Evolutionary conservation across 2,113 vertebrate species (phyloP).

Genomic region (Hucho hucho): DNA sequence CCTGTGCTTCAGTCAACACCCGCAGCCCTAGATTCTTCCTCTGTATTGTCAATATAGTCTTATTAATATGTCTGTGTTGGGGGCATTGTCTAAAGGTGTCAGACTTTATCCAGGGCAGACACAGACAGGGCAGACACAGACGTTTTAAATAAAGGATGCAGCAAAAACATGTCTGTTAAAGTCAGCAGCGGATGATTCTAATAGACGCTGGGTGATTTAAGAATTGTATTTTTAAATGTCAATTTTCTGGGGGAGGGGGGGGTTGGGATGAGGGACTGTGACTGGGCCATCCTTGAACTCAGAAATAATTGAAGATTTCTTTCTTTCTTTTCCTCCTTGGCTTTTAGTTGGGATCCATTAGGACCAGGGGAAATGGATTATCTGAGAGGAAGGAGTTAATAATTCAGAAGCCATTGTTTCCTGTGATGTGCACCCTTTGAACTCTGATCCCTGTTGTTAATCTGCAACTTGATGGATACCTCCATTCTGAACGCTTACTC

Average conservation of each 20-base stretch:
- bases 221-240: slow-evolving; percentile 27
- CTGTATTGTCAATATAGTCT: slow-evolving; percentile 21
- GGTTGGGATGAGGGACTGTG: slow-evolving; percentile 12
- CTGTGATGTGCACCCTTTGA: slow-evolving; percentile 68
- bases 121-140: slow-evolving; percentile 11
- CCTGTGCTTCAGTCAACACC: slow-evolving; percentile 35
- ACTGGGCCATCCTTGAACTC: slow-evolving; percentile 31
- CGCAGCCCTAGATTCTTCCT: slow-evolving; percentile 18
- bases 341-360: slow-evolving; percentile 72
- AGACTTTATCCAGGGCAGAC: slow-evolving; percentile 14
- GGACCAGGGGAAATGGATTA: slow-evolving; percentile 59
- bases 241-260: neutral
- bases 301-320: slow-evolving; percentile 40
- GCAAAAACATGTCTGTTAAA: no score
- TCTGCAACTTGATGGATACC: neutral
- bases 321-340: slow-evolving; percentile 23
- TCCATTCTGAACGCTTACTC: slow-evolving; percentile 8
- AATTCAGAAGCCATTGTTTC: slow-evolving; percentile 76
- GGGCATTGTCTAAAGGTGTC: slow-evolving; percentile 1
- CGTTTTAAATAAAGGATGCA: slow-evolving; percentile 21
- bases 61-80: slow-evolving; percentile 28
- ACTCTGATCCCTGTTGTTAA: slow-evolving; percentile 65
- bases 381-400: slow-evolving; percentile 72
- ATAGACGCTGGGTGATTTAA: slow-evolving; percentile 5
- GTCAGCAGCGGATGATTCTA: no score